Evolutionary conservation across 2,888 invertebrate species (phyloP), one percentile per base, ranked within the genome.

Genomic region (Sarcophaga rosellei): DNA sequence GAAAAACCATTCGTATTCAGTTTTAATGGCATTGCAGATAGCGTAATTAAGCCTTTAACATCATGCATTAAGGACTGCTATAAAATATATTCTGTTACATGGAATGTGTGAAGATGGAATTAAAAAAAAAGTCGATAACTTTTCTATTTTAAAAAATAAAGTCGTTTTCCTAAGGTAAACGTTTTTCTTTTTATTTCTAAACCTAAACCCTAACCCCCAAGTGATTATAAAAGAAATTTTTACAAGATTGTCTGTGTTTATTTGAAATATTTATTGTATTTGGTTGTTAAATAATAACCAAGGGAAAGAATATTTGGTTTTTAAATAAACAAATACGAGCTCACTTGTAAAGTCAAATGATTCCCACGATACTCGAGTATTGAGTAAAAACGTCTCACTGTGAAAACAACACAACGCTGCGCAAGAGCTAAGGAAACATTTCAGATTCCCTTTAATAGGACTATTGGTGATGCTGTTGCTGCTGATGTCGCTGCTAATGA

Each of bases 311-410:
- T 74, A 44, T 81, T 80, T 79, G 45, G 25, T 76, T 59, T 35
- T 78, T 72, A 74, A 77, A 66, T 23, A 84, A 81, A 75, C 35
- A 83, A 78, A 78, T 61, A 59, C 53, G 17, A 17, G 53, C 2
- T 15, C 4, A 53, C 2, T 70, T 69, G 53, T 72, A 68, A 84
- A 86, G 75, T 81, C 78, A 78, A 78, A 62, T 68, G 61, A 75
- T 86, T 86, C 86, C 84, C 86, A 86, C 86, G 84, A 66, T 84
- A 72, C 53, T 70, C 65, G 35, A 79, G 45, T 81, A 3, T 44
- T 20, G 5, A 35, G 17, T 6, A 63, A 82, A 44, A 82, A 63
- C 23, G 45, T 66, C 25, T 68, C 20, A 66, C 66, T 73, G 79
- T 79, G 63, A 82, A 85, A 74, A 75, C 73, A 85, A 59, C 72